Evolutionary conservation across 2,113 vertebrate species (phyloP).

Genomic region (Colinus virginianus): DNA sequence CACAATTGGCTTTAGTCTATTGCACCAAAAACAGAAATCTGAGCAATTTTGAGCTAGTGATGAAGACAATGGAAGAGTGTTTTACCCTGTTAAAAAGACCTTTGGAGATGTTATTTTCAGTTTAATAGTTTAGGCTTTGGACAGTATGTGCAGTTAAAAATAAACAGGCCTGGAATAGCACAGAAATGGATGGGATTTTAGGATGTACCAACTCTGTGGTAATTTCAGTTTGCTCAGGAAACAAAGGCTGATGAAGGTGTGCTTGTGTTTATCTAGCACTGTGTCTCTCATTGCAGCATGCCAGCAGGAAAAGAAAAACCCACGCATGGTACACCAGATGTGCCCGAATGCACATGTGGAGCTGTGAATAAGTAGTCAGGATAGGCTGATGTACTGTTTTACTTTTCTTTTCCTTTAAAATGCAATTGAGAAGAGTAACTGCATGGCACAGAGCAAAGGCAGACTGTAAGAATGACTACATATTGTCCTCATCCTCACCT

Average conservation of each 20-base stretch:
- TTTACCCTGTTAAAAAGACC: neutral
- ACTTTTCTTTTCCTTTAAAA: neutral
- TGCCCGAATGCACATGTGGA: neutral
- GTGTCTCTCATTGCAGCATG: neutral
- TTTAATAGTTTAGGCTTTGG: neutral
- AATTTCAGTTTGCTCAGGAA: neutral
- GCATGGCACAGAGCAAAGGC: neutral
- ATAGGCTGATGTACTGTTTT: neutral
- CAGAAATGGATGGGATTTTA: neutral
- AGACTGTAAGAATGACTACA: neutral
- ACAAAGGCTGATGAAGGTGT: neutral
- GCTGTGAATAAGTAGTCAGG: conserved; percentile 5
- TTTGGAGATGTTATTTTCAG: neutral
- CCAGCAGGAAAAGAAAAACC: neutral
- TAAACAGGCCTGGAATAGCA: neutral
- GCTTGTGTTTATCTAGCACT: neutral
- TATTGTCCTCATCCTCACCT: neutral
- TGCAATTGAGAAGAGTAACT: neutral
- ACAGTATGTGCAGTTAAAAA: neutral
- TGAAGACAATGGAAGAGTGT: neutral
- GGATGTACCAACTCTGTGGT: neutral
- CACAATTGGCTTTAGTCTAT: neutral
- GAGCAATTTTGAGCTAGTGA: neutral
- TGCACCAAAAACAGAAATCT: neutral
- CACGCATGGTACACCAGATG: neutral